Evolutionary conservation across 2,797 vertebrate genomes (phyloP).

Genomic region (Lophotriccus pileatus): DNA sequence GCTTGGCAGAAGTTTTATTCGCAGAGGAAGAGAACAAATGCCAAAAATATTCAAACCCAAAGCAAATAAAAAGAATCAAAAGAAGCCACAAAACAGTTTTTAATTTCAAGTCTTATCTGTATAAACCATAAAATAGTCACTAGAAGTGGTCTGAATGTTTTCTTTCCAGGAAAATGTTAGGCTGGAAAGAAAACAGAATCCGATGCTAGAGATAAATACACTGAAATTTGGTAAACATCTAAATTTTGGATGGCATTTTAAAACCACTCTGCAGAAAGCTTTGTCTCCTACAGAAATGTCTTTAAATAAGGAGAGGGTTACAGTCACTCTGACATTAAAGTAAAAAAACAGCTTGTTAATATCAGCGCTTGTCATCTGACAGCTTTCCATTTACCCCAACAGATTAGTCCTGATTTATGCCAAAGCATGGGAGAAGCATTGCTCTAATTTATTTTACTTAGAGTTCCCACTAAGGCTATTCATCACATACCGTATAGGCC

Average conservation of each 20-base stretch:
- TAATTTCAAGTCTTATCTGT: neutral
- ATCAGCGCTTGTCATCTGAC: neutral
- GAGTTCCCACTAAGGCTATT: neutral
- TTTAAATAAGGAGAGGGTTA: neutral
- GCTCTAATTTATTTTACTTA: neutral
- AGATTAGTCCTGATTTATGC: neutral
- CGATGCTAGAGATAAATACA: neutral
- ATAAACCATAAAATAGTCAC: neutral
- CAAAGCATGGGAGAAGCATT: neutral
- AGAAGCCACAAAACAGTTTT: neutral
- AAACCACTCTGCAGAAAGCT: neutral
- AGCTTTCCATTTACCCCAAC: neutral
- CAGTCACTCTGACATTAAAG: neutral
- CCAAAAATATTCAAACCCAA: neutral
- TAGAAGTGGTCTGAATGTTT: neutral
- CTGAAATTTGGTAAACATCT: neutral
- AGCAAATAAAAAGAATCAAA: neutral
- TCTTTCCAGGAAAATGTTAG: neutral
- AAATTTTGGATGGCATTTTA: neutral
- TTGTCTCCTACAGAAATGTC: neutral
- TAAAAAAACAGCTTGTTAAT: neutral
- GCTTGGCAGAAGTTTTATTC: neutral
- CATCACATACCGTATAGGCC: fast-evolving
- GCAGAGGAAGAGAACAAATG: neutral
- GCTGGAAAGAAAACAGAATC: neutral